Evolutionary conservation across 1,140 invertebrate genomes (phyloP), one percentile per base, ranked within the genome.

Genomic region (Drosophila paulistorum): DNA sequence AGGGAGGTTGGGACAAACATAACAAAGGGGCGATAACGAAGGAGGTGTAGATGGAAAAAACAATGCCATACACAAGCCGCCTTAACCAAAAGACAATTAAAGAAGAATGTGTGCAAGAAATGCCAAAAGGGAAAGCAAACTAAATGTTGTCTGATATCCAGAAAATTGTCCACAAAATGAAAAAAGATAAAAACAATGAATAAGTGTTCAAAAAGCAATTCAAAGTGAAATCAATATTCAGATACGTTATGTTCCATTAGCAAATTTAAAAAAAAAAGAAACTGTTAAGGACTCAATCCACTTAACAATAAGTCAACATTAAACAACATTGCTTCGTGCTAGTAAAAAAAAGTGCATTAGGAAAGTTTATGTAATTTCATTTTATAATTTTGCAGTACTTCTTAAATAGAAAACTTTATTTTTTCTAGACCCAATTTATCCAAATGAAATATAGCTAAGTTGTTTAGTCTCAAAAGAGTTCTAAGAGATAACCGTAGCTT

Each of bases 61-160:
- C 79, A 86, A 81, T 84, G 54, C 77, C 78, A 37, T 66, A 78
- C 37, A 77, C 23, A 57, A 42, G 51, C 62, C 39, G 51, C 62
- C 39, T 70, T 63, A 61, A 63, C 74, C 75, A 77, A 77, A 77
- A 62, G 68, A 77, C 75, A 77, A 77, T 77, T 77, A 77, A 77
- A 77, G 57, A 57, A 62, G 68, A 77, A 77, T 77, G 73, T 74
- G 61, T 69, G 61, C 45, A 48, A 57, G 37, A 77, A 71, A 63
- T 62, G 20, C 61, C 26, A 60, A 65, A 65, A 65, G 10, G 74
- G 17, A 70, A 23, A 62, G 11, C 20, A 62, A 62, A 62, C 37
- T 62, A 62, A 62, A 62, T 62, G 17, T 62, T 62, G 39, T 62
- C 37, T 39, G 45, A 51, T 51, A 51, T 51, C 17, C 20, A 11